phyloP scores from a whole-genome alignment of 1,140 invertebrate species.

The Trachymyrmex cornetzi region DNA sequence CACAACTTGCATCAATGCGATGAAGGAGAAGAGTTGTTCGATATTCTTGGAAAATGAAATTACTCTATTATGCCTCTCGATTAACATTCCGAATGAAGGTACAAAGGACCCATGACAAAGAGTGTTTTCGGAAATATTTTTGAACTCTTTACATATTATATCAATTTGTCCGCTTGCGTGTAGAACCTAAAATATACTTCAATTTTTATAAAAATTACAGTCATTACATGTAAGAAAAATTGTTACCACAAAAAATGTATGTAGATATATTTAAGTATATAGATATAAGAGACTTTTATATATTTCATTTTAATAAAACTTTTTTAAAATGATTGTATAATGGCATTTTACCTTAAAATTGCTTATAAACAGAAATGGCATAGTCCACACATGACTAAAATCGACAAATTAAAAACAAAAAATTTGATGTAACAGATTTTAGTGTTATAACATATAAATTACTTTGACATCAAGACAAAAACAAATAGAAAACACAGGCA shows the following conservation, averaged over 20 bases:
- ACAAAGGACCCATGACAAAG: neutral
- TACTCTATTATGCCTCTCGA: conserved; percentile 15
- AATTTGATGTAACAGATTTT: too few species aligned
- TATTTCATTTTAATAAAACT: too few species aligned
- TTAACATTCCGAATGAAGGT: neutral
- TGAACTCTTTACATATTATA: conserved; percentile 13
- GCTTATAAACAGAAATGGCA: too few species aligned
- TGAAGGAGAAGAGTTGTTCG: conserved; percentile 5
- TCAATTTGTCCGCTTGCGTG: conserved; percentile 18
- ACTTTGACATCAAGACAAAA: neutral
- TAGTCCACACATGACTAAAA: too few species aligned
- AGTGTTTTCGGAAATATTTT: neutral
- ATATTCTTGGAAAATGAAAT: conserved; percentile 19
- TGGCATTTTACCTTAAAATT: too few species aligned
- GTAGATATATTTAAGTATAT: neutral
- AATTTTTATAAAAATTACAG: neutral
- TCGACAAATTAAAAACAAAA: too few species aligned
- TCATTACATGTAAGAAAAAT: neutral
- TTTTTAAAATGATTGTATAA: too few species aligned
- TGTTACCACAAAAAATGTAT: neutral
- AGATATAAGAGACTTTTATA: neutral
- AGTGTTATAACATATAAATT: neutral
- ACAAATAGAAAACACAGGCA: neutral
- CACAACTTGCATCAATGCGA: conserved; percentile 48
- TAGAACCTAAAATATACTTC: conserved; percentile 23